phyloP scores from a whole-genome alignment of 2,888 invertebrate species.

The Deroplatys truncata region DNA sequence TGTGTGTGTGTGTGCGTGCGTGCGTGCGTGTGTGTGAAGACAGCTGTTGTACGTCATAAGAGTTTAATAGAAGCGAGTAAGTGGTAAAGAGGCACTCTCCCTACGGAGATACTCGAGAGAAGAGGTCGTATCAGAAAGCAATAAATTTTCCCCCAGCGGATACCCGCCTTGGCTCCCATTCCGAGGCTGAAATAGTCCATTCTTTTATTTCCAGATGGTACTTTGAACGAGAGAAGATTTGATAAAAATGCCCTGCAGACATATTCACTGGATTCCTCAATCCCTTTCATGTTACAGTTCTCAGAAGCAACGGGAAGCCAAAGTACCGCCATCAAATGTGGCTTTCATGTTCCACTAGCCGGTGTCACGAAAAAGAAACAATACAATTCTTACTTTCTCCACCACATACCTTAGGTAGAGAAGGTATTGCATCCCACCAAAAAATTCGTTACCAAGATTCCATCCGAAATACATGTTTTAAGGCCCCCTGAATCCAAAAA shows the following conservation, averaged over 20 bases:
- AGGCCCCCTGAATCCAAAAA: too few species aligned
- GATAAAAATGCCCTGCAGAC: not conserved
- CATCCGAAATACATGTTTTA: too few species aligned
- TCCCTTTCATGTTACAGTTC: not conserved
- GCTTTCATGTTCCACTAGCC: not conserved
- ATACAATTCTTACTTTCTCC: too few species aligned
- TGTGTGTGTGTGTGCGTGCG: too few species aligned
- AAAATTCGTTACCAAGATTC: too few species aligned
- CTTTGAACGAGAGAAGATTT: not conserved
- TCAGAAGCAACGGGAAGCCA: not conserved
- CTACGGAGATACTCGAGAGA: not conserved
- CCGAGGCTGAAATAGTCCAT: not conserved
- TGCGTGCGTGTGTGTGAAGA: too few species aligned
- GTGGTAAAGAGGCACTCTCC: not conserved
- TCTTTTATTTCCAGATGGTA: not conserved
- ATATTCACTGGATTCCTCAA: not conserved
- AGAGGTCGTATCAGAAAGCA: not conserved
- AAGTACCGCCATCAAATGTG: not conserved
- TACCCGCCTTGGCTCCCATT: not conserved
- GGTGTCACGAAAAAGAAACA: too few species aligned
- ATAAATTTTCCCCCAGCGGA: not conserved
- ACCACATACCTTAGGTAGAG: too few species aligned
- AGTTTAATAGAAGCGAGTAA: not conserved
- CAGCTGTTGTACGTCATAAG: too few species aligned
- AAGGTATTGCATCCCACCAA: too few species aligned